Conservation (phyloP, 2,888 invertebrate genomes). For the Oscheius sp. region DNA sequence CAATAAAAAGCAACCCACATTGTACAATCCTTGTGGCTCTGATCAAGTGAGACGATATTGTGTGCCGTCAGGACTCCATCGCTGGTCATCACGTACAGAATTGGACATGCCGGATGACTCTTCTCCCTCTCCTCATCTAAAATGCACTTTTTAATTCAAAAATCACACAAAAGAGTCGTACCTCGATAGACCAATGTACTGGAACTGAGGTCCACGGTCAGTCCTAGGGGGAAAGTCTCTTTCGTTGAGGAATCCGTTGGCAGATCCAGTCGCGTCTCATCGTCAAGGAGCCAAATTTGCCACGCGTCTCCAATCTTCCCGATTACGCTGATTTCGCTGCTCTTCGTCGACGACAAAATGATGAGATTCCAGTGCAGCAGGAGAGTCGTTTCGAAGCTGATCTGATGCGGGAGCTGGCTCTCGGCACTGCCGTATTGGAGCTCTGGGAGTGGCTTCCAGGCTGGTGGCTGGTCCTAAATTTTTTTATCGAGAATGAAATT, state of each 20-base stretch:
- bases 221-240: constrained; percentile 60
- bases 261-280: constrained; percentile 47
- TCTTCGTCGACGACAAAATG: constrained; percentile 45
- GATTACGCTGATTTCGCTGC: constrained; percentile 43
- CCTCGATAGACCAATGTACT: constrained; percentile 39
- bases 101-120: constrained; percentile 44
- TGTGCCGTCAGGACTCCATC: constrained; percentile 52
- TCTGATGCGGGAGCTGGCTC: constrained; percentile 31
- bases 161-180: constrained; percentile 2
- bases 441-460: constrained; percentile 47
- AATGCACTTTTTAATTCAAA: not conserved
- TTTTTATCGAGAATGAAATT: too few species aligned
- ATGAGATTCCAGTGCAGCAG: constrained; percentile 51
- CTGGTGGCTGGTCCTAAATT: constrained; percentile 45
- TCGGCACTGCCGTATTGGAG: constrained; percentile 39
- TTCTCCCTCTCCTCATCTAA: constrained; percentile 27
- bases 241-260: constrained; percentile 44
- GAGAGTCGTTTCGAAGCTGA: constrained; percentile 40
- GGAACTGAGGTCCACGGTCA: constrained; percentile 51
- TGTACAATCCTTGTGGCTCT: constrained; percentile 10
- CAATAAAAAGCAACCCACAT: constrained; percentile 17
- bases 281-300: constrained; percentile 51
- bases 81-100: constrained; percentile 45
- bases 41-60: constrained; percentile 40
- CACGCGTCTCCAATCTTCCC: constrained; percentile 47